Base-by-base conservation (phyloP, 2,888 invertebrate genomes). In the Notodonta dromedarius region DNA sequence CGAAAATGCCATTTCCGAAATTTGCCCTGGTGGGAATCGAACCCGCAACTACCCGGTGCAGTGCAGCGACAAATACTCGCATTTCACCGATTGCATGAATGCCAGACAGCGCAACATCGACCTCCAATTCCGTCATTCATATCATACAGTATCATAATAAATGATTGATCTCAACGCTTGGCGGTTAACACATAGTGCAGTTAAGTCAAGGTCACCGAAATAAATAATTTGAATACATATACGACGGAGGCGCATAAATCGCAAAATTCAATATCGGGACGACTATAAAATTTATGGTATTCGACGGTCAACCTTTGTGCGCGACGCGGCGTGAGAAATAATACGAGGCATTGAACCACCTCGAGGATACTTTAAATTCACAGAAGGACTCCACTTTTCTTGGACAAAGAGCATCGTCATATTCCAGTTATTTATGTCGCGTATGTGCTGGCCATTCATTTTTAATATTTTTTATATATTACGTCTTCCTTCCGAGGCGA, bases 271-370 rank as follows among this genome's bases (percentile, higher is more conserved):
- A 89, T 91, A 90, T 89, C 80, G 80, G 74, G 71, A 80, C 78
- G 82, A 74, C 80, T 72, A 83, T 90, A 86, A 89, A 89, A 84
- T 88, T 84, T 88, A 89, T 88, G 82, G 80, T 83, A 83, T 80
- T 85, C 80, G 84, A 84, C 83, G 83, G 67, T 78, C 78, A 77
- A 78, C 81, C 82, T 85, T 88, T 87, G 84, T 84, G 78, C 73
- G 79, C 72, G 67, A 77, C 78, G 80, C 72, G 67, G 77, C 78
- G 80, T 84, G 87, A 85, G 84, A 86, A 87, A 83, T 88, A 82
- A 85, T 83, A 70, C 80, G 77, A 84, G 81, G 73, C 81, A 78
- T 84, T 83, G 80, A 80, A 85, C 80, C 76, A 71, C 73, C 71
- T 69, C 70, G 80, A 73, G 76, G 78, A 84, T 84, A 83, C 77